Evolutionary conservation across 30 jellyfish, hydroid and myxozoan species (phyloP).

Genomic region (Chironex yamaguchii): DNA sequence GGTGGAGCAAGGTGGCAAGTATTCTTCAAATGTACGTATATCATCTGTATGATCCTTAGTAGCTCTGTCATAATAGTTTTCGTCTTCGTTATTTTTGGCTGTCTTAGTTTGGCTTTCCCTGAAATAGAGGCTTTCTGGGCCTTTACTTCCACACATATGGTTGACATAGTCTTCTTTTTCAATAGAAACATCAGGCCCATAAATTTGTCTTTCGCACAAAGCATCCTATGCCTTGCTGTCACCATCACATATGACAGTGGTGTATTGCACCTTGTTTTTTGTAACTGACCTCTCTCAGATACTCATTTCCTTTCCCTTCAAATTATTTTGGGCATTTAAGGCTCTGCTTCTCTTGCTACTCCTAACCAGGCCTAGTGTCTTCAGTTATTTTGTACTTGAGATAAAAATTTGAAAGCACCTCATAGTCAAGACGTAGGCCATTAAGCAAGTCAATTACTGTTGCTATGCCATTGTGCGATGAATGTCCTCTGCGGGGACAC

Average conservation of each 20-base stretch:
- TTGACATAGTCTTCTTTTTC: constrained; percentile 67
- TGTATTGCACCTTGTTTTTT: constrained; percentile 32
- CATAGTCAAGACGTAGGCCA: constrained; percentile 70
- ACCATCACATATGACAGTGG: constrained; percentile 56
- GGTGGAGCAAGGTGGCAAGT: constrained; percentile 51
- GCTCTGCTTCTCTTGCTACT: constrained; percentile 35
- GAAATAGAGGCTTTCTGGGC: constrained; percentile 40
- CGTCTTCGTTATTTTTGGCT: constrained; percentile 1
- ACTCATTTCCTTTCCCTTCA: constrained; percentile 5
- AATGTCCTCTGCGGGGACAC: constrained; percentile 40
- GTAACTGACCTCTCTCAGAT: constrained; percentile 36
- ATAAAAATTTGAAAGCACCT: constrained; percentile 24
- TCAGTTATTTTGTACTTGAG: constrained; percentile 7
- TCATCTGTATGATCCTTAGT: constrained; percentile 16
- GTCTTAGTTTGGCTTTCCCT: constrained; percentile 61
- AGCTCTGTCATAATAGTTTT: constrained; percentile 55
- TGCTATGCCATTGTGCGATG: constrained; percentile 65
- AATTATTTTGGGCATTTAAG: constrained; percentile 1
- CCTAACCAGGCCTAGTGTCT: background rate
- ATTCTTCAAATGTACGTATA: background rate
- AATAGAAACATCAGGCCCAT: too few species aligned
- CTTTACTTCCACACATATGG: constrained; percentile 35
- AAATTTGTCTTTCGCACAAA: background rate
- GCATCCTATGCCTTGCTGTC: constrained; percentile 64
- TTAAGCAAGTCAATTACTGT: constrained; percentile 44